Base-by-base conservation (phyloP, 1,140 invertebrate genomes). In the Psix sp. region DNA sequence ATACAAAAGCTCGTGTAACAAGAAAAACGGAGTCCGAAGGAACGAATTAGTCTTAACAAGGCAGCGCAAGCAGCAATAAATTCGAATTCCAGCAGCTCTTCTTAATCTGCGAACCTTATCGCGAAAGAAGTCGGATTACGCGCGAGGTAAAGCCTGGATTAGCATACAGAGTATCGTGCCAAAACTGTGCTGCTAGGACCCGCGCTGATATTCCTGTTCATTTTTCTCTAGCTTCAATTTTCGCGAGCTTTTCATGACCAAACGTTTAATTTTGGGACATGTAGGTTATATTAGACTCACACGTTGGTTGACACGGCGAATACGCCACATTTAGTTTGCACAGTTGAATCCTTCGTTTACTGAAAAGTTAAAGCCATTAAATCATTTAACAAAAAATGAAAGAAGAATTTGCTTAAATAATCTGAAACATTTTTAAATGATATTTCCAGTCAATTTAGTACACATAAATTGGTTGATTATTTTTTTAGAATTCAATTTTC, bases 181-280 rank as follows among this genome's bases (percentile, higher is more conserved):
- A 11, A 36, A 48, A 40, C n/a, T n/a, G n/a, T n/a, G n/a, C n/a
- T 15, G 42, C 26, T 21, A 56, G 18, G 13, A 7, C 40, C n/a
- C 21, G 18, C 26, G 10, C 7, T 33, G 31, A 54, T 46, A 52
- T 49, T 18, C 14, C 29, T 36, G 51, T 71, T 49, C 40, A 49
- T 46, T 38, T 56, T 62, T 52, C 29, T n/a, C 18, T 2, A 11
- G 18, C 5, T 62, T 63, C 62, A 74, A 74, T 77, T 77, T 68
- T 73, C 68, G 63, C 52, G 35, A 39, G 54, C 57, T 65, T 73
- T 52, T 74, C 3, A 62, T 74, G 73, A 76, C 71, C 74, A 54
- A 52, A 14, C 51, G 63, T 72, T 77, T 73, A 76, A 80, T 76
- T 77, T 56, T 18, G 29, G 35, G 29, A 60, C 33, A 51, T 38